These are phyloP conservation scores for Saccostrea glomerata DNA, from an alignment of 1,140 invertebrate genomes.

Conservation along the genomic window DNA sequence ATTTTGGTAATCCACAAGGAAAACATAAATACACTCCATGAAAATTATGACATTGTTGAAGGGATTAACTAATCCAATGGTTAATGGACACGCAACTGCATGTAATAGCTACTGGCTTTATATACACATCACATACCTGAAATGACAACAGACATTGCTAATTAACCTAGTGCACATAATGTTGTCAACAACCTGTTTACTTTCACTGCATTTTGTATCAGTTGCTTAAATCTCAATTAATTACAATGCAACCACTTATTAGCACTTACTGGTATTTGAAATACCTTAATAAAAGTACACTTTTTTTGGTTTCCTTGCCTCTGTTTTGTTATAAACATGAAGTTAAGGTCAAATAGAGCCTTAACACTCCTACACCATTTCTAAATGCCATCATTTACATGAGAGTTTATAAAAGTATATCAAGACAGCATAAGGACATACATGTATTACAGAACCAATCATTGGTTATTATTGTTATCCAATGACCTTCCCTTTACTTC, in stretches of 20 bases:
- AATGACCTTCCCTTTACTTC: conserved; percentile 30
- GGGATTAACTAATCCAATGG: conserved; percentile 35
- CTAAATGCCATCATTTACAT: conserved; percentile 25
- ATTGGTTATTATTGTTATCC: conserved; percentile 21
- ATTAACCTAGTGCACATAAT: background rate
- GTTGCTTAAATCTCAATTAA: conserved; percentile 25
- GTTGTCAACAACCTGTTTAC: conserved; percentile 3
- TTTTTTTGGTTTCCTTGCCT: background rate
- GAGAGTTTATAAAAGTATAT: conserved; percentile 25
- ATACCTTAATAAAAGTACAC: conserved; percentile 7
- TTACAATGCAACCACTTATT: background rate
- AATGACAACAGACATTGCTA: background rate
- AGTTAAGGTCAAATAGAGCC: conserved; percentile 13
- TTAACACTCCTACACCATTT: conserved; percentile 17
- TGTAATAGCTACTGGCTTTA: conserved; percentile 11
- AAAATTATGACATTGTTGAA: conserved; percentile 37
- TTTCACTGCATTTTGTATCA: background rate
- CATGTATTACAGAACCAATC: conserved; percentile 8
- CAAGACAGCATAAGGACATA: conserved; percentile 1
- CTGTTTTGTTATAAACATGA: background rate
- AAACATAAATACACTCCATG: conserved; percentile 32
- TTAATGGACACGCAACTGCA: conserved; percentile 3
- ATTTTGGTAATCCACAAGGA: conserved; percentile 37
- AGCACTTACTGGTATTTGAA: conserved; percentile 27
- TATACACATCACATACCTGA: conserved; percentile 28